phyloP scores from a whole-genome alignment of 2,113 vertebrate species.

The Dunckerocampus dactyliophorus region DNA sequence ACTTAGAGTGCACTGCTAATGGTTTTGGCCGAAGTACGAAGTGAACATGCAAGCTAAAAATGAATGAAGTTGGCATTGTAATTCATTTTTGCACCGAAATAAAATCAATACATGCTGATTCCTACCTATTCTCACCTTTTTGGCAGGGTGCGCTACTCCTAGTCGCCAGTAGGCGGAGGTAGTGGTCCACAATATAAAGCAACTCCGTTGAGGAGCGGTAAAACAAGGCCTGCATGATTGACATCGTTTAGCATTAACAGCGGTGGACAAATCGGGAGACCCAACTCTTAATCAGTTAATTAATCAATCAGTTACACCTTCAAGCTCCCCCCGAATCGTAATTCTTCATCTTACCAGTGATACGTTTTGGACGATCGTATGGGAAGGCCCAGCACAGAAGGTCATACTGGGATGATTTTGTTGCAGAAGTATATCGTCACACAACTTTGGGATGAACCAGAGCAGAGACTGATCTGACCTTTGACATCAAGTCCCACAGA shows the following conservation, averaged over 20 bases:
- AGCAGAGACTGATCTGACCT: no score
- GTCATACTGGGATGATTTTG: not conserved
- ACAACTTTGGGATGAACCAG: no score
- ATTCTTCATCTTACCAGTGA: not conserved
- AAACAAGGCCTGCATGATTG: conserved; percentile 18
- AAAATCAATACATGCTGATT: conserved; percentile 16
- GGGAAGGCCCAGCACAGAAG: not conserved
- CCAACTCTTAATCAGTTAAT: not conserved
- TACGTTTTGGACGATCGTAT: not conserved
- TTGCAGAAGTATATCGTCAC: not conserved
- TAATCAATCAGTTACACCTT: not conserved
- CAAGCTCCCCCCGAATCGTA: no score
- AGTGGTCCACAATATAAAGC: conserved; percentile 52
- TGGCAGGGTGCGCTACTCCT: not conserved
- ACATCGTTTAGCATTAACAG: conserved; percentile 15
- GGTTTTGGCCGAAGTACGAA: not conserved
- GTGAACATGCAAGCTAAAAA: not conserved
- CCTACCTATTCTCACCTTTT: conserved; percentile 3
- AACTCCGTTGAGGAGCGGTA: not conserved
- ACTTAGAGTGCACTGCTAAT: not conserved
- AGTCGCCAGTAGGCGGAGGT: conserved; percentile 69
- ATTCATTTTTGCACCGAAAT: conserved; percentile 24
- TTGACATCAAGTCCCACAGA: no score
- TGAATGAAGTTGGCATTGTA: not conserved
- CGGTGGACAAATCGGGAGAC: not conserved